These are phyloP conservation scores for Leptoteleia sp. DNA, from an alignment of 1,140 invertebrate genomes.

Conservation along the genomic window DNA sequence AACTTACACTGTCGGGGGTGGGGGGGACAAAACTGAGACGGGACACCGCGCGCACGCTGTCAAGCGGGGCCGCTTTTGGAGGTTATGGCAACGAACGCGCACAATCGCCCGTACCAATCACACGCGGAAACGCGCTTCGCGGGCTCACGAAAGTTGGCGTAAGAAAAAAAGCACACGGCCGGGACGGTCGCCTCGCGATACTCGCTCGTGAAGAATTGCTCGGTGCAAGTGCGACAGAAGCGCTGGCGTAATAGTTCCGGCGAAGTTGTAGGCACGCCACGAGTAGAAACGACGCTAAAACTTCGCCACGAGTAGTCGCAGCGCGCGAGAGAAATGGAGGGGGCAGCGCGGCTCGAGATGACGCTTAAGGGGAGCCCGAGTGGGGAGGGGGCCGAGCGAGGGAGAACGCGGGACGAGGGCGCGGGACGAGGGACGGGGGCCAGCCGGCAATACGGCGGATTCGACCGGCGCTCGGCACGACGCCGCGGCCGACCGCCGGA, in stretches of 20 bases:
- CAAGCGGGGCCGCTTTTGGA: too few relatives aligned
- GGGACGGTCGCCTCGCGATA: too few relatives aligned
- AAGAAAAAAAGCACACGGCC: too few relatives aligned
- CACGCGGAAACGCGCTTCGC: conserved; percentile 20
- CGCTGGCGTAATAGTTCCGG: conserved; percentile 76
- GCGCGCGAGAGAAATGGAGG: conserved; percentile 59
- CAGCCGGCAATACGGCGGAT: conserved; percentile 56
- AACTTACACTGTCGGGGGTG: too few relatives aligned
- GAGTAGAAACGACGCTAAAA: conserved; percentile 77
- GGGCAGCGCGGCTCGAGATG: conserved; percentile 51
- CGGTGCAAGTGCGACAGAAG: conserved; percentile 60
- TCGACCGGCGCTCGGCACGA: conserved; percentile 58
- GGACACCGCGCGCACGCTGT: too few relatives aligned
- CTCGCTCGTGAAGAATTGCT: conserved; percentile 25
- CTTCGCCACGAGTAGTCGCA: conserved; percentile 76
- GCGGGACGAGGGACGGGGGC: conserved; percentile 14
- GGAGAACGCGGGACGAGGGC: conserved; percentile 9
- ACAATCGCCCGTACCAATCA: conserved; percentile 21
- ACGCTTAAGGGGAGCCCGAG: conserved; percentile 43
- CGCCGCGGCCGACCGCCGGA: conserved; percentile 56
- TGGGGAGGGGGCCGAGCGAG: conserved; percentile 32
- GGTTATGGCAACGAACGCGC: conserved; percentile 59
- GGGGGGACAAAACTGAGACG: too few relatives aligned
- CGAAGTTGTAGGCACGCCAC: conserved; percentile 76
- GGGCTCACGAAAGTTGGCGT: too few relatives aligned